These are phyloP conservation scores for Rhogogaster chlorosoma DNA, from an alignment of 2,888 invertebrate species.

Conservation along the genomic window DNA sequence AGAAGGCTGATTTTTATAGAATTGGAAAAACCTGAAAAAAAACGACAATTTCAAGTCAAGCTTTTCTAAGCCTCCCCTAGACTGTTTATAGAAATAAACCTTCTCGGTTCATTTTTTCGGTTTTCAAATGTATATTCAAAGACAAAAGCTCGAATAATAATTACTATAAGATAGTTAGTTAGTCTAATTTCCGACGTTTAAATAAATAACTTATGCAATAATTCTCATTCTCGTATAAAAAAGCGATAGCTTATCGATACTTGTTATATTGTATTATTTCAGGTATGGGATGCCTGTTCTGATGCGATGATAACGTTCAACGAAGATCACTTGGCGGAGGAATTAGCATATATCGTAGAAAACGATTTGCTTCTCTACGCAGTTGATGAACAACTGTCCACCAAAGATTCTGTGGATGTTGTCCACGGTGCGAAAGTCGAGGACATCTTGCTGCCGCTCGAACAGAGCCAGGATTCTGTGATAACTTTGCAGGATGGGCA, in stretches of 20 bases:
- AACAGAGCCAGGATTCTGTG: constrained; percentile 72
- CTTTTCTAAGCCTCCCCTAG: too few species aligned
- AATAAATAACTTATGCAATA: neutral
- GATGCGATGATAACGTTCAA: constrained; percentile 94
- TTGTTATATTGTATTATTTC: constrained; percentile 49
- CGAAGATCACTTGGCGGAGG: constrained; percentile 84
- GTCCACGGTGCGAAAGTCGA: constrained; percentile 86
- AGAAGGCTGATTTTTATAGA: too few species aligned
- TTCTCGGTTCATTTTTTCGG: too few species aligned
- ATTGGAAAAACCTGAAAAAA: too few species aligned
- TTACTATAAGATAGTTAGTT: neutral
- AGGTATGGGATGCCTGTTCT: constrained; percentile 97
- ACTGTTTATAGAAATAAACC: too few species aligned
- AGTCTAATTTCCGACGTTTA: neutral
- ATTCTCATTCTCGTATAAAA: neutral
- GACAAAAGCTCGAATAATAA: neutral
- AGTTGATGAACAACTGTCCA: constrained; percentile 82
- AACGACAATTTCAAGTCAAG: too few species aligned
- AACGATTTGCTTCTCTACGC: constrained; percentile 93
- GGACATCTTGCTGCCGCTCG: constrained; percentile 81
- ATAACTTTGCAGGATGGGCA: constrained; percentile 84
- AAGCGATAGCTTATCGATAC: neutral
- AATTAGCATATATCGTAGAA: constrained; percentile 95
- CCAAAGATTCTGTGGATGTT: constrained; percentile 83
- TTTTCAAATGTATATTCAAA: neutral